phyloP scores from a whole-genome alignment of 1,140 invertebrate genomes.

The Aradophagus sp. region DNA sequence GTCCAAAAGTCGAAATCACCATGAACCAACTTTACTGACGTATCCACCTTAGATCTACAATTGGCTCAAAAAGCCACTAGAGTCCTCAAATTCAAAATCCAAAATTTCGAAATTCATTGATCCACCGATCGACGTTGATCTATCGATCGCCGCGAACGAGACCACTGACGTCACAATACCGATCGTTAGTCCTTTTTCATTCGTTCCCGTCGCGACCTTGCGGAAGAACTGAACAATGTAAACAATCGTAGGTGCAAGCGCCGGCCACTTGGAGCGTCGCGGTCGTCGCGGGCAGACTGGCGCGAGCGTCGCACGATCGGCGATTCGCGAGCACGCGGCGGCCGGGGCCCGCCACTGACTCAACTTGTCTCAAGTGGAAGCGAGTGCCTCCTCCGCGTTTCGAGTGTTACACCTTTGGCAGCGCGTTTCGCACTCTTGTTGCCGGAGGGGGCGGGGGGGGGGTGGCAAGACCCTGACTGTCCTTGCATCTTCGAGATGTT shows the following conservation, averaged over 20 bases:
- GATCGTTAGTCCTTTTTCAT: too few relatives aligned
- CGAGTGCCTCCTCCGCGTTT: slow-evolving; percentile 48
- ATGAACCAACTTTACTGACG: too few relatives aligned
- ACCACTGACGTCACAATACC: too few relatives aligned
- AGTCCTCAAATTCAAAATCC: too few relatives aligned
- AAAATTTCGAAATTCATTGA: too few relatives aligned
- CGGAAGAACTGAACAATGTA: too few relatives aligned
- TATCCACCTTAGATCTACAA: too few relatives aligned
- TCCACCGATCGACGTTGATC: too few relatives aligned
- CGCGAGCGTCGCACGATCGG: slow-evolving; percentile 35
- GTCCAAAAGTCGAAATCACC: too few relatives aligned
- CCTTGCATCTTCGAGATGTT: slow-evolving; percentile 36
- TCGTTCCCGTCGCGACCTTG: slow-evolving; percentile 19
- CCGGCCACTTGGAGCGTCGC: slow-evolving; percentile 6
- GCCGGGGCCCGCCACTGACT: slow-evolving; percentile 46
- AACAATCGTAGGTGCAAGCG: too few relatives aligned
- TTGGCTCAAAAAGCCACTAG: too few relatives aligned
- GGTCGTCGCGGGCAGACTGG: slow-evolving; percentile 9
- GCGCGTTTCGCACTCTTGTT: slow-evolving; percentile 51
- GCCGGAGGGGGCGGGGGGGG: slow-evolving; percentile 21
- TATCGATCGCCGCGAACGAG: too few relatives aligned
- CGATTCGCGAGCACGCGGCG: slow-evolving; percentile 24
- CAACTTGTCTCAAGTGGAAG: slow-evolving; percentile 52
- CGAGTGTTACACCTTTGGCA: slow-evolving; percentile 54
- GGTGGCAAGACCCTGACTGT: slow-evolving; percentile 50